Evolutionary conservation across 2,888 invertebrate species (phyloP).

Genomic region (Gnatocerus cornutus): DNA sequence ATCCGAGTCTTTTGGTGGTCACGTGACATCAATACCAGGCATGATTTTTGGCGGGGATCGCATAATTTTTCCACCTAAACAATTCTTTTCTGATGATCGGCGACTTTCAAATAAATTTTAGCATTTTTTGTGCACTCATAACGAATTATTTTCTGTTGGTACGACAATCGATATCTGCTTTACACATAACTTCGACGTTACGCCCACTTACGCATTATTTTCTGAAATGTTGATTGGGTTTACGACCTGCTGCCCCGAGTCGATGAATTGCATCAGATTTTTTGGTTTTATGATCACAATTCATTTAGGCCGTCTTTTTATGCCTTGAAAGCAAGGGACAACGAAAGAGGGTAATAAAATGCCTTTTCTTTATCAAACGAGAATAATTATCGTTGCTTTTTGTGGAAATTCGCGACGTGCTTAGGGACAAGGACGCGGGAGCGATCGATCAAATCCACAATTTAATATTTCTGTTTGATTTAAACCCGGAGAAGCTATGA

Average conservation of each 20-base stretch:
- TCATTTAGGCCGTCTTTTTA: no score
- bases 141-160: neutral
- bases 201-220: conserved; percentile 48
- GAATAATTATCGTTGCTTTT: no score
- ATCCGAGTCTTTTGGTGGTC: conserved; percentile 68
- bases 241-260: conserved; percentile 4
- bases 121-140: no score
- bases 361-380: no score
- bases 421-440: no score
- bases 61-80: conserved; percentile 20
- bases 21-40: conserved; percentile 71
- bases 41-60: conserved; percentile 62
- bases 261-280: conserved; percentile 6
- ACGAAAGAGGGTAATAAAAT: no score
- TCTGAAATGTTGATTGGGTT: conserved; percentile 31
- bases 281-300: neutral
- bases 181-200: conserved; percentile 42
- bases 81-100: neutral
- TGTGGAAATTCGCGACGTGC: no score
- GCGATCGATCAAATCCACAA: no score
- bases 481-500: no score
- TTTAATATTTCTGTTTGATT: no score
- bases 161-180: conserved; percentile 40
- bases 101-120: no score
- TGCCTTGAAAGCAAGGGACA: no score